phyloP scores from a whole-genome alignment of 2,888 invertebrate species.

The Drosophila atripex region DNA sequence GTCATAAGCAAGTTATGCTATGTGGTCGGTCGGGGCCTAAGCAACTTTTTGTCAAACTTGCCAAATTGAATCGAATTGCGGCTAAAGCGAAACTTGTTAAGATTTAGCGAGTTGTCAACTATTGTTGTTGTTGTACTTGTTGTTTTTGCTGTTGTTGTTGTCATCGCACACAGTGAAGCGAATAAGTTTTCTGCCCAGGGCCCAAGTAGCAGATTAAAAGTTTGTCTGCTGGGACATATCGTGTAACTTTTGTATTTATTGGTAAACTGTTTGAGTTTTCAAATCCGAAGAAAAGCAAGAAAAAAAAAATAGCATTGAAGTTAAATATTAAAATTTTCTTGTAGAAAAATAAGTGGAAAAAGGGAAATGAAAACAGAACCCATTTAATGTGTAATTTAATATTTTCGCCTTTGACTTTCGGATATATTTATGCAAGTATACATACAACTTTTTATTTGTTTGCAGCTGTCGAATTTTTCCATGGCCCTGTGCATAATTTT shows the following conservation, averaged over 20 bases:
- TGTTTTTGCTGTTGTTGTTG: conserved; percentile 41
- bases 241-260: conserved; percentile 34
- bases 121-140: conserved; percentile 19
- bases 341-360: neutral
- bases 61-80: conserved; percentile 73
- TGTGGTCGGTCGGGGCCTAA: conserved; percentile 55
- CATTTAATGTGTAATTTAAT: conserved; percentile 45
- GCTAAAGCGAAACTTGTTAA: conserved; percentile 67
- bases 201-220: conserved; percentile 34
- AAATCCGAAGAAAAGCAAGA: neutral
- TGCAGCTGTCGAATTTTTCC: conserved; percentile 39
- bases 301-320: too few relatives aligned
- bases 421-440: conserved; percentile 26
- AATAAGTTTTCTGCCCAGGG: conserved; percentile 33
- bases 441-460: conserved; percentile 36
- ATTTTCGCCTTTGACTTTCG: conserved; percentile 52
- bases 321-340: neutral
- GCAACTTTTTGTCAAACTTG: conserved; percentile 59
- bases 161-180: conserved; percentile 28
- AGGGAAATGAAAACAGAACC: conserved; percentile 22
- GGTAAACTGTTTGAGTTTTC: conserved; percentile 32
- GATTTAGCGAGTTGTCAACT: conserved; percentile 57
- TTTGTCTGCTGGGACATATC: conserved; percentile 14
- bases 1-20: conserved; percentile 70
- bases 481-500: conserved; percentile 61